Base-by-base conservation (phyloP, 1,140 invertebrate genomes). In the Apocrypta bakeri region DNA sequence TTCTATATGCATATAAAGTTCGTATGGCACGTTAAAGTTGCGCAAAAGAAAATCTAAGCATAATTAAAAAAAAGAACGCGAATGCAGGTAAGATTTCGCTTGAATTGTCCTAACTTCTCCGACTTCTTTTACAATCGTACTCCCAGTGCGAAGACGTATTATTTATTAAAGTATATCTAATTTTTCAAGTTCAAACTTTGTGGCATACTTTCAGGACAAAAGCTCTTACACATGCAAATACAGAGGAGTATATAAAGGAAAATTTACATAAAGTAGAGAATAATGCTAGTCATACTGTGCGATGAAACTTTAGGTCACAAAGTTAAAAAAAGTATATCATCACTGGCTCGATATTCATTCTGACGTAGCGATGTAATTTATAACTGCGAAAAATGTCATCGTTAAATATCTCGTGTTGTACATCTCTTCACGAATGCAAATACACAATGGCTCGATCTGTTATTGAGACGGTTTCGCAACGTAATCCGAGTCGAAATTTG, bases 171-270 rank as follows among this genome's bases (percentile, higher is more conserved):
- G 73, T 24, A 29, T 31, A 17, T 33, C 48, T 33, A 61, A 27
- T 48, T 64, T 68, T 64, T 78, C 63, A 9, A 78, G 64, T 48
- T 42, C 11, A 69, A 79, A 29, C 63, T 80, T 69, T 69, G 31
- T 33, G 42, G 69, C 56, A n/a, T 37, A 63, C 68, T 48, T 73
- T 72, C 33, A 25, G 37, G 40, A 37, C 42, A n/a, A 56, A 21
- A 56, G 66, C 40, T 69, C 78, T 80, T 63, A 40, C 56, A 64
- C 42, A 73, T 80, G 78, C 78, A 80, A 80, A 80, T 80, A 40
- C 31, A 37, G 33, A 24, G 48, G 14, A 8, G 31, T 6, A 24
- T 31, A 80, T 61, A 63, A 80, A 80, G 40, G 31, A 63, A 63
- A 72, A 80, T 80, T 40, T 80, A 63, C 78, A 73, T 80, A 73